Base-by-base conservation (phyloP, 2,888 invertebrate species). In the Archaeoteleia sp. region DNA sequence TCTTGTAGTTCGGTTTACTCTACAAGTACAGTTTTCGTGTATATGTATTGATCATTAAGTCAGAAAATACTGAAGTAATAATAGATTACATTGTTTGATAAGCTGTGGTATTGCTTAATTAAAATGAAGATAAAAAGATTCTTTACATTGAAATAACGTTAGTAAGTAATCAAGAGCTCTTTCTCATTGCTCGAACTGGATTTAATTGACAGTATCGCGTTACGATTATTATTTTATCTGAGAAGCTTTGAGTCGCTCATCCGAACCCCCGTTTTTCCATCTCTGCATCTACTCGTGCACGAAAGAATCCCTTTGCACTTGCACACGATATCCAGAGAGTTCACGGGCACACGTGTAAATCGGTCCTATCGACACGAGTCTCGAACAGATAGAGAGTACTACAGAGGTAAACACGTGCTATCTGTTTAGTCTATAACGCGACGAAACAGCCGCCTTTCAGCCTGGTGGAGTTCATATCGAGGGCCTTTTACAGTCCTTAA, bases 341-440 rank as follows among this genome's bases (percentile, higher is more conserved):
- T 30, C 37, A 46, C 46, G 17, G 35, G 20, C 32, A 10, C 37
- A 30, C 37, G 45, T 25, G 15, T 34, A 53, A 54, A 53, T 61
- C 39, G 45, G 61, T 32, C 14, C 25, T 53, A 51, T 60, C 60
- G 60, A 60, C 51, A 51, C 30, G 30, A 53, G 61, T 27, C 34
- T 40, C 58, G 17, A 35, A 17, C 34, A 48, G 48, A 48, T 48
- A 48, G 23, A 20, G 48, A 17, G 45, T 46, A 20, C 35, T 40
- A 32, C 57, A 14, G 48, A 39, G 13, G 23, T 42, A 40, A 61
- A 61, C 61, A 45, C 35, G 39, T 17, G 51, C 30, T 61, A 61
- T 61, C 45, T 45, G 37, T 61, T 61, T 37, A 37, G 39, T 32
- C 29, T 51, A 61, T 40, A 60, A 45, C 45, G 37, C 17, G 30